phyloP scores from a whole-genome alignment of 2,888 invertebrate genomes.

The Acronicta aceris region DNA sequence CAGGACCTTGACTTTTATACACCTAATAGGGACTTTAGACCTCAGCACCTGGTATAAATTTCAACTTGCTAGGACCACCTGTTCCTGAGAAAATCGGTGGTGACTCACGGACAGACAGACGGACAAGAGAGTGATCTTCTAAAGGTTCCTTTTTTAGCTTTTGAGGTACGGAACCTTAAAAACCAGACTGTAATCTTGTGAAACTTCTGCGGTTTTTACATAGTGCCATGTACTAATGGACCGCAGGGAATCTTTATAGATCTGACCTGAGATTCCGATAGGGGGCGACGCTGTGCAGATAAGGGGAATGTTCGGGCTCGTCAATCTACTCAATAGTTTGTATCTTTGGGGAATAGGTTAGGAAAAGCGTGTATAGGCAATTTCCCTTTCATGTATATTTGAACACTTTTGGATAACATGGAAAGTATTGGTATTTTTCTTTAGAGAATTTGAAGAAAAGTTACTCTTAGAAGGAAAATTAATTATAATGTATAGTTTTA shows the following conservation, averaged over 20 bases:
- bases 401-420: neutral
- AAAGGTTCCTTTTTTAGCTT: too few relatives aligned
- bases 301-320: conserved; percentile 11
- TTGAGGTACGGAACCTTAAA: too few relatives aligned
- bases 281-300: conserved; percentile 13
- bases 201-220: neutral
- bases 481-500: too few relatives aligned
- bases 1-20: too few relatives aligned
- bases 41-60: too few relatives aligned
- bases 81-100: too few relatives aligned
- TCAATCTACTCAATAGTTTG: conserved; percentile 4
- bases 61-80: too few relatives aligned
- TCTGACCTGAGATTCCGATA: conserved; percentile 43
- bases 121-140: too few relatives aligned
- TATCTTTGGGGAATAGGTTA: conserved; percentile 1
- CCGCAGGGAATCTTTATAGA: conserved; percentile 49
- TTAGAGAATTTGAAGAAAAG: neutral
- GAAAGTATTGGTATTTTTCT: neutral
- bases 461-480: too few relatives aligned
- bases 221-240: conserved; percentile 30
- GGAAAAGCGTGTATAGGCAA: neutral
- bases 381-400: conserved; percentile 4
- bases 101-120: too few relatives aligned
- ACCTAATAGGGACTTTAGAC: too few relatives aligned
- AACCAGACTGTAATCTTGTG: too few relatives aligned